Conservation (phyloP, 2,888 invertebrate genomes). For the Cotesia congregata region DNA sequence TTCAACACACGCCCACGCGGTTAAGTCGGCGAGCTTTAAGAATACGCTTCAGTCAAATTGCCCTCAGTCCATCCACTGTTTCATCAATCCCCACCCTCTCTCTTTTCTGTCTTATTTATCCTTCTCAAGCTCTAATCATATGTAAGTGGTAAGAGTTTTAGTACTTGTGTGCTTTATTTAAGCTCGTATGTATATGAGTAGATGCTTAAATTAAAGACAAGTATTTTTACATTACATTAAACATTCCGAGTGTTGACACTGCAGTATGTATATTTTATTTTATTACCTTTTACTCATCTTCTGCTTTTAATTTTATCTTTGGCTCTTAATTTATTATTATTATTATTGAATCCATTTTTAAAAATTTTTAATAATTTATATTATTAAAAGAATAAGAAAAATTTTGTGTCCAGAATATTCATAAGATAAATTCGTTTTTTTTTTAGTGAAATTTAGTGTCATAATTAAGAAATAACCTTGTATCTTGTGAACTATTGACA, state of each 20-base stretch:
- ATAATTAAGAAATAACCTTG: no score
- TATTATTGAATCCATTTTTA: no score
- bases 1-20: slow-evolving; percentile 69
- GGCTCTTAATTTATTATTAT: background rate
- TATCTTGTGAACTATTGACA: no score
- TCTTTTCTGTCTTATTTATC: slow-evolving; percentile 3
- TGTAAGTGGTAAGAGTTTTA: background rate
- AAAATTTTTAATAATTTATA: no score
- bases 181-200: slow-evolving; percentile 7
- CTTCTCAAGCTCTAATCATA: slow-evolving; percentile 21
- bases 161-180: background rate
- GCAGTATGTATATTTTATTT: background rate
- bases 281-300: background rate
- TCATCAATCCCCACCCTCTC: slow-evolving; percentile 55
- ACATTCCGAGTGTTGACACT: background rate
- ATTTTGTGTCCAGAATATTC: no score
- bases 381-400: no score
- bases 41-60: slow-evolving; percentile 68
- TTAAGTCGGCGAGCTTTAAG: slow-evolving; percentile 64
- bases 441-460: no score
- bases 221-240: background rate
- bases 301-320: background rate
- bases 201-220: background rate
- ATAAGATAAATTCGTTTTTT: no score
- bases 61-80: slow-evolving; percentile 60